These are phyloP conservation scores for Epicampocera succincta DNA, from an alignment of 2,888 invertebrate genomes.

Conservation along the genomic window DNA sequence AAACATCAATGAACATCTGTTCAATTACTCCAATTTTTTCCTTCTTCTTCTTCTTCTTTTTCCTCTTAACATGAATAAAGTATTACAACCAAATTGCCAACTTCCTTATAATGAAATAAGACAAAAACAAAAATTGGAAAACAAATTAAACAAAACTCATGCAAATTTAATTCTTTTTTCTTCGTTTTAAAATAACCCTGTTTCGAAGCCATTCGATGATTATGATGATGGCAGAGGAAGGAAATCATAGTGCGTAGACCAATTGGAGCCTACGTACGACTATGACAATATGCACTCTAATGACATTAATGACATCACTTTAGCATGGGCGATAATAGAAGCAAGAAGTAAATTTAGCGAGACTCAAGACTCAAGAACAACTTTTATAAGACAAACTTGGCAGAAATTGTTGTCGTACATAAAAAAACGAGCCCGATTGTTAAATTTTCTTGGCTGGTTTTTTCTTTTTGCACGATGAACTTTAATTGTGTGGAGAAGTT, in stretches of 20 bases:
- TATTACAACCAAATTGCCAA: slow-evolving; percentile 52
- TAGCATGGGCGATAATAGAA: slow-evolving; percentile 59
- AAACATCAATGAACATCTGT: slow-evolving; percentile 65
- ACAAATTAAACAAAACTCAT: slow-evolving; percentile 39
- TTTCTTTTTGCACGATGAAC: no score
- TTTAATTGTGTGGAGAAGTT: no score
- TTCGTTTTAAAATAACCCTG: background rate
- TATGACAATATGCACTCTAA: slow-evolving; percentile 40
- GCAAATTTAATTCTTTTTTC: slow-evolving; percentile 41
- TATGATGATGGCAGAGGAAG: slow-evolving; percentile 34
- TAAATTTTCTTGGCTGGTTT: no score
- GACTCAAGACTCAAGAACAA: slow-evolving; percentile 1
- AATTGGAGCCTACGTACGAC: slow-evolving; percentile 62
- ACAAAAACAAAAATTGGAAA: background rate
- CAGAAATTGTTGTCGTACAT: no score
- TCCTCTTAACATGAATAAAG: background rate
- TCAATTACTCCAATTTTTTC: slow-evolving; percentile 53
- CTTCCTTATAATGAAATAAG: slow-evolving; percentile 50
- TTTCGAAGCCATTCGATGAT: background rate
- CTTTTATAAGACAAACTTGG: background rate
- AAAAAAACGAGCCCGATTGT: no score
- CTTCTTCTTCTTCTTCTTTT: slow-evolving; percentile 10
- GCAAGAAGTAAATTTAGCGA: slow-evolving; percentile 9
- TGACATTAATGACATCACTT: slow-evolving; percentile 62
- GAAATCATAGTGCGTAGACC: slow-evolving; percentile 62